phyloP scores from a whole-genome alignment of 2,113 vertebrate species.

The Monarcha castaneiventris region DNA sequence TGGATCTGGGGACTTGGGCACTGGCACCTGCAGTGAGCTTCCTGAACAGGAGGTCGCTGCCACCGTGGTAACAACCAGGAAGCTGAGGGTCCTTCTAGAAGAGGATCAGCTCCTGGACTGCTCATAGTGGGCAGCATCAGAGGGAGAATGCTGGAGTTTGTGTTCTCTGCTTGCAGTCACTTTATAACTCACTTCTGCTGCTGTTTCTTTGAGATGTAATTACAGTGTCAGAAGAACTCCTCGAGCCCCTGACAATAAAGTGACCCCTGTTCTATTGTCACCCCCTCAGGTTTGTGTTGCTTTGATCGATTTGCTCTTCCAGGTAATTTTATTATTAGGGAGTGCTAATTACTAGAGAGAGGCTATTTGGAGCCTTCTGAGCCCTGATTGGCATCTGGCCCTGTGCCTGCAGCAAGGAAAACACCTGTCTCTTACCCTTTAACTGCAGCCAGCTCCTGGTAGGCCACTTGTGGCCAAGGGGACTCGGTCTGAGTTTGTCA shows the following conservation, averaged over 20 bases:
- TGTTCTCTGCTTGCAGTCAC: background rate
- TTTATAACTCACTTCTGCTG: background rate
- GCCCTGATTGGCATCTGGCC: background rate
- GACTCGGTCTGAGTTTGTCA: accelerated
- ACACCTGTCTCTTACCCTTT: background rate
- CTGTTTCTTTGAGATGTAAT: background rate
- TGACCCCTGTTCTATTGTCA: background rate
- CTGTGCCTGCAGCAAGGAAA: background rate
- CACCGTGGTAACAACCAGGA: background rate
- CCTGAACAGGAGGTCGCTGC: background rate
- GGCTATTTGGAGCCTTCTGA: background rate
- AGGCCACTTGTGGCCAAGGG: background rate
- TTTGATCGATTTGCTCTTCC: background rate
- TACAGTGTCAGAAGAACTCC: background rate
- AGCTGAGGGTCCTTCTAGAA: background rate
- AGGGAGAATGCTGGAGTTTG: background rate
- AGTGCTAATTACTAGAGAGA: background rate
- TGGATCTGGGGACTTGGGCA: background rate
- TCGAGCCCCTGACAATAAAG: background rate
- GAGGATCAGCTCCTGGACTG: background rate
- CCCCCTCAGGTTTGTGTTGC: background rate
- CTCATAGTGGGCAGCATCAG: background rate
- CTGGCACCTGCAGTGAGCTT: background rate
- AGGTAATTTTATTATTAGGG: background rate
- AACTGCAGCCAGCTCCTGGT: background rate